Percentiles rank a stretch among this genome's conserved stretches.
Conservation (phyloP, 2,113 vertebrate genomes). For the Anser brachyrhynchus region DNA sequence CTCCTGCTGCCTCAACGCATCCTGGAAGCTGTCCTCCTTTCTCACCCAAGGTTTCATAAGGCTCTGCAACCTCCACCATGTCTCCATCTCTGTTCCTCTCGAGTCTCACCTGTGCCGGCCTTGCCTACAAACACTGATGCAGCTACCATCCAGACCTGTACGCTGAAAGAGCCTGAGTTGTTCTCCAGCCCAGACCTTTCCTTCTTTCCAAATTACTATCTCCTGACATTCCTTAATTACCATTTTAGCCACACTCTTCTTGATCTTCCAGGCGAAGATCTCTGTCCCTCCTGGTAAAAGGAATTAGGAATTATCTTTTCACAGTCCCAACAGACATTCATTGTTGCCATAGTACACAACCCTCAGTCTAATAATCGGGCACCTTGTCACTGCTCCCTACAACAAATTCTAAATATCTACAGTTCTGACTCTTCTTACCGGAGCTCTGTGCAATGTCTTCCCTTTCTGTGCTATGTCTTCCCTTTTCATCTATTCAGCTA, state of each 20-base stretch:
- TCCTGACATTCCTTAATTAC: background rate
- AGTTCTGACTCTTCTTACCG: background rate
- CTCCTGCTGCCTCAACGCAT: background rate
- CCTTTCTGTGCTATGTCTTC: background rate
- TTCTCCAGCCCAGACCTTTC: background rate
- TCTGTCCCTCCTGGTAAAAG: background rate
- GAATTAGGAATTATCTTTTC: background rate
- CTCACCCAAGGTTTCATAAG: rapidly evolving
- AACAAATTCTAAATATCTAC: background rate
- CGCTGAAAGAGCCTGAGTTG: background rate
- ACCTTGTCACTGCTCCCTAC: background rate
- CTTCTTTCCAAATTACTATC: background rate
- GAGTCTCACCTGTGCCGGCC: rapidly evolving
- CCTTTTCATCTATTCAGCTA: background rate
- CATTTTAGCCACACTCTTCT: rapidly evolving
- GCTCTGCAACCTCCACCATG: background rate
- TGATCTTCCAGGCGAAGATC: background rate
- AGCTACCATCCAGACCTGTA: background rate
- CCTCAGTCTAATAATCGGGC: rapidly evolving
- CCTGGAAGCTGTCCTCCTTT: background rate
- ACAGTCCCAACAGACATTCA: rapidly evolving
- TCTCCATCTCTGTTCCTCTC: rapidly evolving
- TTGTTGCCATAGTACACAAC: rapidly evolving
- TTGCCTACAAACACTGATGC: background rate
- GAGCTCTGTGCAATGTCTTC: background rate